These are phyloP conservation scores for Pycnonotus jocosus DNA, from an alignment of 2,113 vertebrate genomes.

Conservation along the genomic window DNA sequence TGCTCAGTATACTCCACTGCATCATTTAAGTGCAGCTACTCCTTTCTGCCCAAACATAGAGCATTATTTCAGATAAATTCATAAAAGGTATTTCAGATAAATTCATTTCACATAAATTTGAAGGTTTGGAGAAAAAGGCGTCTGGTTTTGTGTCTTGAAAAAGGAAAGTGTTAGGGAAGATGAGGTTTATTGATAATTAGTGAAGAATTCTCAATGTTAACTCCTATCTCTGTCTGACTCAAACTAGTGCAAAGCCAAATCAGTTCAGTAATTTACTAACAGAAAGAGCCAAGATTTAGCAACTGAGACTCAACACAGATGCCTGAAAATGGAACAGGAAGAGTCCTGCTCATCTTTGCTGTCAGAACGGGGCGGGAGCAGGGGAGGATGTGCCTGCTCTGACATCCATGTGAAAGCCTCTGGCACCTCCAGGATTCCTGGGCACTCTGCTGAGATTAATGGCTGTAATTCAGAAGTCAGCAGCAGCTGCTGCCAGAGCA, in stretches of 20 bases:
- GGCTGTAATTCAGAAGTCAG: background rate
- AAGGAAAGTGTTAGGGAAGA: background rate
- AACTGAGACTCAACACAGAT: background rate
- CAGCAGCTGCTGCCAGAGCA: background rate
- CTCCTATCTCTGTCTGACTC: background rate
- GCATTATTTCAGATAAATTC: background rate
- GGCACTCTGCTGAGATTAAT: background rate
- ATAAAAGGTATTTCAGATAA: background rate
- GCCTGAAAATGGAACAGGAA: background rate
- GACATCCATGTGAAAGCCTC: background rate
- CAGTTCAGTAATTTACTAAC: background rate
- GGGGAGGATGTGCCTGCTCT: background rate
- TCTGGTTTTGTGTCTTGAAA: background rate
- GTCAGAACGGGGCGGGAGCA: background rate
- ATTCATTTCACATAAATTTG: no score
- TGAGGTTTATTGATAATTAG: background rate
- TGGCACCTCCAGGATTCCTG: background rate
- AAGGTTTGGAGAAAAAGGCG: background rate
- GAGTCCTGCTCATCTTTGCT: background rate
- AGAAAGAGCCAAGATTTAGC: background rate
- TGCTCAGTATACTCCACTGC: background rate
- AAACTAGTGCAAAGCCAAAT: background rate
- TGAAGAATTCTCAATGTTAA: background rate
- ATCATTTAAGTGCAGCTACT: background rate
- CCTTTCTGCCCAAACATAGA: background rate